Conservation (phyloP, 2,797 vertebrate species). For the Mus spretus region DNA sequence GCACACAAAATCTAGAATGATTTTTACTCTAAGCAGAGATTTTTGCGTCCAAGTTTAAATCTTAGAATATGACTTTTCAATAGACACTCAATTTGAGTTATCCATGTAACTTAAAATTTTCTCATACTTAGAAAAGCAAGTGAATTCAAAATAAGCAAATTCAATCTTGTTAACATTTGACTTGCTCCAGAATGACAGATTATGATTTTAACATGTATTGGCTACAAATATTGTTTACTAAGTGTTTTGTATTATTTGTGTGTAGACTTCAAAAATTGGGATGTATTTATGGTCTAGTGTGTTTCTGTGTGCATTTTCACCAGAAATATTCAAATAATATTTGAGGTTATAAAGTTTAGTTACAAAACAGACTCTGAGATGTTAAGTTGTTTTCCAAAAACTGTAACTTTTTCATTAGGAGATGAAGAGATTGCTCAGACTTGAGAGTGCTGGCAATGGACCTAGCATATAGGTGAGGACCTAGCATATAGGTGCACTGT, state of each 20-base stretch:
- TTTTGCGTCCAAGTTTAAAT: conserved; percentile 36
- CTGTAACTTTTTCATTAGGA: background rate
- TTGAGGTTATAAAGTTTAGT: conserved; percentile 53
- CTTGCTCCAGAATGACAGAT: background rate
- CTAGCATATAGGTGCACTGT: too few species aligned
- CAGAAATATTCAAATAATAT: conserved; percentile 33
- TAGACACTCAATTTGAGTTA: conserved; percentile 5
- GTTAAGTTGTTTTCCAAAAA: background rate
- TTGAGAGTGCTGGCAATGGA: background rate
- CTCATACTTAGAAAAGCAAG: conserved; percentile 9
- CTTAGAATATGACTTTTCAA: conserved; percentile 19
- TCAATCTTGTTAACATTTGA: conserved; percentile 49
- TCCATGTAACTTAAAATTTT: conserved; percentile 52
- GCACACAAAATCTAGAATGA: conserved; percentile 12
- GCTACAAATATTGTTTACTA: conserved; percentile 18
- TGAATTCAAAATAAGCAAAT: background rate
- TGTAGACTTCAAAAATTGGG: background rate
- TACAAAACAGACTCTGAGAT: conserved; percentile 17
- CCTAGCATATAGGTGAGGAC: too few species aligned
- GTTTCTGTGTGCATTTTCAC: conserved; percentile 31
- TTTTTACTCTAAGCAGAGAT: conserved; percentile 14
- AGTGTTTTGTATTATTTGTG: conserved; percentile 30
- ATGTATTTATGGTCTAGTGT: background rate
- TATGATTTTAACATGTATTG: background rate
- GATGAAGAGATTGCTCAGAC: background rate